These are phyloP conservation scores for Caenorhabditis inopinata DNA, from an alignment of 1,140 invertebrate species.

Conservation along the genomic window DNA sequence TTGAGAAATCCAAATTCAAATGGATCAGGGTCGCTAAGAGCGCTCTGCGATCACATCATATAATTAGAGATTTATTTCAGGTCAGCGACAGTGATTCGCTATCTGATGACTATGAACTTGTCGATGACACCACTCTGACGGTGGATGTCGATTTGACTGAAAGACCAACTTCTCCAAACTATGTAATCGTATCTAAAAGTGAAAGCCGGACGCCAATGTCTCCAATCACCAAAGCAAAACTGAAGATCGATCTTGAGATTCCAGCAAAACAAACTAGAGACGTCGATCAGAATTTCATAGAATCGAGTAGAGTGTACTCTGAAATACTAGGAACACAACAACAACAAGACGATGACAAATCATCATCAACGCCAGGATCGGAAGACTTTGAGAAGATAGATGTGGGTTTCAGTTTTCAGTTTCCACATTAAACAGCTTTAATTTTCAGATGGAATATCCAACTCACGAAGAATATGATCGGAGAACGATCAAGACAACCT, in stretches of 20 bases:
- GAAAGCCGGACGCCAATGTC: slow-evolving; percentile 28
- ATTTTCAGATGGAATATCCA: background rate
- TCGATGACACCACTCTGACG: slow-evolving; percentile 30
- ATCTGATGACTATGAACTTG: slow-evolving; percentile 39
- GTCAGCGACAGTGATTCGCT: slow-evolving; percentile 44
- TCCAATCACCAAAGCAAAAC: slow-evolving; percentile 20
- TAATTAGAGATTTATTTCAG: background rate
- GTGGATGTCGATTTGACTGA: slow-evolving; percentile 28
- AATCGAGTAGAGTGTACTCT: background rate
- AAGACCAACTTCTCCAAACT: slow-evolving; percentile 29
- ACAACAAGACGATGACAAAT: background rate
- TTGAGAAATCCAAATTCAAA: too few relatives aligned
- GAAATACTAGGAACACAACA: background rate
- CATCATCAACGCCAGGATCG: background rate
- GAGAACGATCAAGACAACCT: background rate
- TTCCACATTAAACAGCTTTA: background rate
- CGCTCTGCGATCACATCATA: too few relatives aligned
- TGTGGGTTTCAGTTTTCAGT: background rate
- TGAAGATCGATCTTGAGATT: slow-evolving; percentile 35
- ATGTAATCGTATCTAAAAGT: slow-evolving; percentile 31
- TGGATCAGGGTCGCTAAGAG: too few relatives aligned
- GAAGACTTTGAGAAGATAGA: slow-evolving; percentile 1
- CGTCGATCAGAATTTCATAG: background rate
- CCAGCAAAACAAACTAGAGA: background rate
- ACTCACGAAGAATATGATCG: background rate